phyloP scores from a whole-genome alignment of 2,797 vertebrate genomes.

The Chaetophractus vellerosus region DNA sequence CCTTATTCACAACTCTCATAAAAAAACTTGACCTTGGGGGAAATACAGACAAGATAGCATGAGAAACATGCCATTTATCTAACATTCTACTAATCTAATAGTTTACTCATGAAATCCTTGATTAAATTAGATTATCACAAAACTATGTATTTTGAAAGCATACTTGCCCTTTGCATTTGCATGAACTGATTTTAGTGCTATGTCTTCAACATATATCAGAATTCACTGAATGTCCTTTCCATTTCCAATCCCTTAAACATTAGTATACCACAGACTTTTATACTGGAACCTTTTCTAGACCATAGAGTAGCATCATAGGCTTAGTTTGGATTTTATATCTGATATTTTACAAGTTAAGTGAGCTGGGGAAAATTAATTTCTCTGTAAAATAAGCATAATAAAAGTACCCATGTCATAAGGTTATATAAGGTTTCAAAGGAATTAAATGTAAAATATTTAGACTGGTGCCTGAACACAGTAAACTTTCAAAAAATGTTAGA shows the following conservation, averaged over 20 bases:
- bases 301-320: not conserved
- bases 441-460: not conserved
- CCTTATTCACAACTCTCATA: not conserved
- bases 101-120: slow-evolving; percentile 1
- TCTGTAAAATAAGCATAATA: not conserved
- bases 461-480: not conserved
- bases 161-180: not conserved
- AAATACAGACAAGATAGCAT: not conserved
- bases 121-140: not conserved
- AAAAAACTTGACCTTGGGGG: not conserved
- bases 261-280: not conserved
- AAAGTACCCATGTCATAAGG: not conserved
- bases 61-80: not conserved
- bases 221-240: not conserved
- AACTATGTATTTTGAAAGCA: not conserved
- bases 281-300: not conserved
- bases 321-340: not conserved
- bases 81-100: not conserved
- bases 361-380: not conserved
- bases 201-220: not conserved
- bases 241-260: not conserved
- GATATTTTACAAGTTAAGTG: not conserved
- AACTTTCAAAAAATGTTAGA: not conserved
- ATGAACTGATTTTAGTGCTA: not conserved
- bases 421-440: not conserved